Evolutionary conservation across 1,140 invertebrate genomes (phyloP), one percentile per base, ranked within the genome.

Genomic region (Lepidurus couesii): DNA sequence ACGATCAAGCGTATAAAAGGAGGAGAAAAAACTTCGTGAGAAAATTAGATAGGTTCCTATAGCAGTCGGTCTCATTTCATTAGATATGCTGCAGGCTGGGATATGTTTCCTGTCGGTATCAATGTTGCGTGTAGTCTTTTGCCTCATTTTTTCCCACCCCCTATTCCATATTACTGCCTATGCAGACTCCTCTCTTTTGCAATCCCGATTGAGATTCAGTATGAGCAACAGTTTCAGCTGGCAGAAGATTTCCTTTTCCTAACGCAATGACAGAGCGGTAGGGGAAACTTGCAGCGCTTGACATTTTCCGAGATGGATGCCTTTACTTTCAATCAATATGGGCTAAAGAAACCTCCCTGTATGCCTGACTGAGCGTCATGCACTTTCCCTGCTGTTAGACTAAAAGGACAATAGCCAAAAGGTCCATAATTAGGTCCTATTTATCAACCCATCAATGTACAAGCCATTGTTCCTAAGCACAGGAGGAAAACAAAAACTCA

Each of bases 41-140:
- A 65, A 65, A 65, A 65, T 65, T 65, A 65, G 53, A 65, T 21
- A 1, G 53, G 53, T 21, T 34, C 34, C n/a, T 65, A 13, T 21
- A 65, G 53, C 53, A 65, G 53, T 65, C 53, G n/a, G 53, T 65
- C 53, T 65, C 53, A 7, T 65, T 65, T 65, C 53, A 65, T 65
- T 65, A 65, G 53, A 65, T 65, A 65, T 65, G 53, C 53, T 21
- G n/a, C 21, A 65, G 53, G 53, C 53, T 65, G 53, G 53, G 53
- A 7, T 65, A 65, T 65, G 53, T 21, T 65, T 65, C 53, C 53
- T 65, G 53, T 47, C 53, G 16, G 21, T 13, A 65, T 9, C 47
- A 65, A 65, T 65, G 47, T 65, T 65, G 16, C 53, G 53, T 65
- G 53, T 7, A 65, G 53, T 21, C 21, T 0, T 65, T 65, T 65